Evolutionary conservation across 2,113 vertebrate species (phyloP).

Genomic region (Microcebus lehilahytsara): DNA sequence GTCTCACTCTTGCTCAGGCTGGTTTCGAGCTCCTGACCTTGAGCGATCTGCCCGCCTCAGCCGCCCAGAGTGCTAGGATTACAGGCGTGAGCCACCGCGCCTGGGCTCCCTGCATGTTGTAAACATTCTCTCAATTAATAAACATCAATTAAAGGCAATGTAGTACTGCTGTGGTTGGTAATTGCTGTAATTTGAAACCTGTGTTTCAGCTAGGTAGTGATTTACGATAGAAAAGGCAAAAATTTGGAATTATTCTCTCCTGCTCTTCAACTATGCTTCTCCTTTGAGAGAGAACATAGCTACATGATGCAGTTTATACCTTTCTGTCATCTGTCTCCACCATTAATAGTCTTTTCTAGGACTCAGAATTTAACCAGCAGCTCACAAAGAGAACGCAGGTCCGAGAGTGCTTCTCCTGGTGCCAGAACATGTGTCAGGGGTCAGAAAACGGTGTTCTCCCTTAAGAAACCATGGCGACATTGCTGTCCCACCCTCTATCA

Average conservation of each 20-base stretch:
- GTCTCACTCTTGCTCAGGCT: too few species aligned
- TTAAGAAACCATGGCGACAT: not conserved
- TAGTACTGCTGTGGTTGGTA: not conserved
- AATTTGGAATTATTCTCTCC: not conserved
- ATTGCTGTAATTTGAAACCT: not conserved
- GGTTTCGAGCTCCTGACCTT: too few species aligned
- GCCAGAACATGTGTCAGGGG: not conserved
- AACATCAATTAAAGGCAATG: not conserved
- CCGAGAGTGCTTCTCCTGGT: not conserved
- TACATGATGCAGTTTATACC: not conserved
- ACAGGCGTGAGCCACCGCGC: too few species aligned
- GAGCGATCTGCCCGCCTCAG: too few species aligned
- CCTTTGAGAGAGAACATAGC: not conserved
- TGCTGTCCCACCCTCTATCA: not conserved
- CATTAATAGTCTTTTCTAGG: not conserved
- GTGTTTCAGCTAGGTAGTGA: not conserved
- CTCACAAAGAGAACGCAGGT: not conserved
- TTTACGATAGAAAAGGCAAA: not conserved
- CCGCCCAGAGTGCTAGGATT: too few species aligned
- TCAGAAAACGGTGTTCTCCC: not conserved
- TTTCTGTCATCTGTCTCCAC: not conserved
- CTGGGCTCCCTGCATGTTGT: not conserved
- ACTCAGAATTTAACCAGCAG: not conserved
- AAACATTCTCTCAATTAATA: not conserved
- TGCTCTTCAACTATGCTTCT: not conserved